phyloP scores from a whole-genome alignment of 2,113 vertebrate genomes.

The Sminthopsis crassicaudata region DNA sequence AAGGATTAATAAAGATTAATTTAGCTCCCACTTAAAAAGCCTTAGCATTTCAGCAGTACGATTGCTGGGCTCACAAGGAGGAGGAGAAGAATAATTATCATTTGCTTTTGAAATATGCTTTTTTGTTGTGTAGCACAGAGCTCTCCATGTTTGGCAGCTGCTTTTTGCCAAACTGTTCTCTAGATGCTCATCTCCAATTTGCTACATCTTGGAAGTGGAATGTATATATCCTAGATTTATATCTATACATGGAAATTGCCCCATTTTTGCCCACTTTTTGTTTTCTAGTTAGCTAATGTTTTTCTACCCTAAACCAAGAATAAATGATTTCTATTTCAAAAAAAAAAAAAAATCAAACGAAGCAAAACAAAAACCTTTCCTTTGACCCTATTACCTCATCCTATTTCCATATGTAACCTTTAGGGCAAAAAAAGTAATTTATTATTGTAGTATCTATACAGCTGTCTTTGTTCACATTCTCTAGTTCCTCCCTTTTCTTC shows the following conservation, averaged over 20 bases:
- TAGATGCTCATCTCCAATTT: conserved; percentile 45
- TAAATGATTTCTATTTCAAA: neutral
- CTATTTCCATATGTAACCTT: neutral
- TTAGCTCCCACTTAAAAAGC: conserved; percentile 79
- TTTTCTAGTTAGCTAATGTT: neutral
- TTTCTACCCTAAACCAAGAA: neutral
- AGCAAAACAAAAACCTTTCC: neutral
- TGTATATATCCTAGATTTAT: conserved; percentile 5
- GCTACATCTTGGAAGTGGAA: neutral
- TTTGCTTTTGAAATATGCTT: conserved; percentile 72
- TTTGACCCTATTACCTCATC: neutral
- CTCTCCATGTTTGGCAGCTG: conserved; percentile 41
- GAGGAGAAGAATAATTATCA: conserved; percentile 68
- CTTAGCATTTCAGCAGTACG: conserved; percentile 63
- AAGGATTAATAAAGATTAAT: conserved; percentile 88
- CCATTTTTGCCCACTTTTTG: neutral
- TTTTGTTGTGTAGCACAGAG: neutral
- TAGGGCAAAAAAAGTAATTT: neutral
- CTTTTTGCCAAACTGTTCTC: conserved; percentile 52
- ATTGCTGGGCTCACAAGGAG: conserved; percentile 43
- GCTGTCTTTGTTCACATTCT: neutral
- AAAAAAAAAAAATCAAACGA: neutral
- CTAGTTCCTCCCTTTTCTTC: neutral
- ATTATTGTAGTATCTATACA: neutral
- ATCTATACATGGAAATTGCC: neutral